Evolutionary conservation across 2,797 vertebrate species (phyloP).

Genomic region (Mus caroli): DNA sequence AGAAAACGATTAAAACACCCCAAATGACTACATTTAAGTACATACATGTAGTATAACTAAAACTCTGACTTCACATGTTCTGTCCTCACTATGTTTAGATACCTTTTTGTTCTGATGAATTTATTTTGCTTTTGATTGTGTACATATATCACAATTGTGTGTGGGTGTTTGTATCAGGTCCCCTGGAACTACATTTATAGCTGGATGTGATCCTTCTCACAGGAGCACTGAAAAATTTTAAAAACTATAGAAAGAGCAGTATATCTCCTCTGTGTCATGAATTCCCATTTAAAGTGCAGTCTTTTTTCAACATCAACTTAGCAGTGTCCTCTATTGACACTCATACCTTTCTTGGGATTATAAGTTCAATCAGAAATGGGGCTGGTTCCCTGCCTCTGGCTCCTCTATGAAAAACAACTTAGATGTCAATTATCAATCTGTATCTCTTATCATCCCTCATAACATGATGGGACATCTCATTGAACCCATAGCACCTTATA

Average conservation of each 20-base stretch:
- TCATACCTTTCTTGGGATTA: background rate
- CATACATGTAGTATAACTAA: background rate
- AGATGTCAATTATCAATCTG: background rate
- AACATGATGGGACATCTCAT: background rate
- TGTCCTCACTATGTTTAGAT: background rate
- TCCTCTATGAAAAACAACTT: background rate
- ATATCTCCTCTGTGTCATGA: no score
- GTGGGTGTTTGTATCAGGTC: background rate
- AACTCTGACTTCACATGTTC: background rate
- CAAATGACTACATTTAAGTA: slow-evolving; percentile 4
- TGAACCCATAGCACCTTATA: background rate
- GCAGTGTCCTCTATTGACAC: background rate
- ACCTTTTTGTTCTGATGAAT: background rate
- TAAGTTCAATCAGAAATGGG: background rate
- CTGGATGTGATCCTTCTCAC: background rate
- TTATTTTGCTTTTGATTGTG: background rate
- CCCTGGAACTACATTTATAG: background rate
- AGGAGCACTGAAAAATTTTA: background rate
- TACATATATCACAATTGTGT: background rate
- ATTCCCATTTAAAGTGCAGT: background rate
- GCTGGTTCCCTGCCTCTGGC: background rate
- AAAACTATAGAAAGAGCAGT: background rate
- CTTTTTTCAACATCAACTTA: background rate
- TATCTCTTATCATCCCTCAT: background rate
- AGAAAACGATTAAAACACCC: background rate